Conservation (phyloP, 2,113 vertebrate genomes). For the Nerophis lumbriciformis region DNA sequence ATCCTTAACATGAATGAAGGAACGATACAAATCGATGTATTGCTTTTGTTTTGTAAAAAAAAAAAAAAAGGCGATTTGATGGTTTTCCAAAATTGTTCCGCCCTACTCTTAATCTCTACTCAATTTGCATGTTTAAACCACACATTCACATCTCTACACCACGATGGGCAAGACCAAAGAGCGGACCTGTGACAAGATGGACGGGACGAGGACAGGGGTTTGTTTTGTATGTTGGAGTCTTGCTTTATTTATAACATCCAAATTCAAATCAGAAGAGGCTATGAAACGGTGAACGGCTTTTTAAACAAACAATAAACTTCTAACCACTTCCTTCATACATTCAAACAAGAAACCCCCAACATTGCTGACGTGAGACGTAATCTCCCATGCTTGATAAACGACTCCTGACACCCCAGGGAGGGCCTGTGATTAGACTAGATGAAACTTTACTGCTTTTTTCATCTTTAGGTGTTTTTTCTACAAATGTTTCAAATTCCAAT, state of each 20-base stretch:
- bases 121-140: no score
- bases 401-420: conserved; percentile 28
- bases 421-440: conserved; percentile 39
- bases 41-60: no score
- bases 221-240: neutral
- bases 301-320: conserved; percentile 18
- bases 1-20: no score
- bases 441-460: conserved; percentile 19
- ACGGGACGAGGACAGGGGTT: no score
- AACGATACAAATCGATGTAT: no score
- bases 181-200: no score
- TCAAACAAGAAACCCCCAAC: conserved; percentile 12
- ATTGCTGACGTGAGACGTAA: conserved; percentile 27
- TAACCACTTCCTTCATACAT: neutral
- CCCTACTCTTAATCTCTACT: no score
- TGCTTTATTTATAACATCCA: no score
- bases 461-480: conserved; percentile 31
- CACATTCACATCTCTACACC: no score
- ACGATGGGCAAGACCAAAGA: no score
- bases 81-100: no score
- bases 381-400: conserved; percentile 46
- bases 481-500: conserved; percentile 54
- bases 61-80: no score
- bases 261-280: neutral
- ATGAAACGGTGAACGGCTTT: conserved; percentile 4